A percentile compares a stretch with the other conserved stretches of the same genome.
Evolutionary conservation across 1,140 invertebrate species (phyloP).

Genomic region (Lepidurus apus): DNA sequence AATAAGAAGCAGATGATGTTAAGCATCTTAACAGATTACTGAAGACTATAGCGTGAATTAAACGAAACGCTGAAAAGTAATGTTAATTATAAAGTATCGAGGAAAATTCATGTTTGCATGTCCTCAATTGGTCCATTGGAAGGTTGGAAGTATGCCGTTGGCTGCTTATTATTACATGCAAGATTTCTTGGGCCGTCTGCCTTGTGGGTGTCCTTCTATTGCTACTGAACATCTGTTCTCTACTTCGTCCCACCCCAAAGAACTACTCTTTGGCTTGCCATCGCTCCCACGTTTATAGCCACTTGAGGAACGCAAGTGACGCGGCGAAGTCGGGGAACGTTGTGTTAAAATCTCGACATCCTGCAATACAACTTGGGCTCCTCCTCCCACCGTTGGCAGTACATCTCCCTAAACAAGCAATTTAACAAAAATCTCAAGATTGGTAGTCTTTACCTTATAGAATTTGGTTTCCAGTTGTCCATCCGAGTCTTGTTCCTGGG

Average conservation of each 20-base stretch:
- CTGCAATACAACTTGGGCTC: slow-evolving; percentile 86
- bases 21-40: no score
- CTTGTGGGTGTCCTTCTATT: slow-evolving; percentile 37
- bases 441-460: slow-evolving; percentile 62
- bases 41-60: no score
- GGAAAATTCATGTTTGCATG: neutral
- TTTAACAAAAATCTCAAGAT: neutral
- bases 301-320: neutral
- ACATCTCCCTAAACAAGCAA: slow-evolving; percentile 66
- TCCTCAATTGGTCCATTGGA: no score
- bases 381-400: slow-evolving; percentile 83
- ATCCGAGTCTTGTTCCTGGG: slow-evolving; percentile 79
- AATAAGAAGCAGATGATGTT: no score
- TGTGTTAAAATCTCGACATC: slow-evolving; percentile 90
- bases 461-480: slow-evolving; percentile 89
- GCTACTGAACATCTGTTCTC: slow-evolving; percentile 34
- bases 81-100: no score
- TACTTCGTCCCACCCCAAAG: slow-evolving; percentile 25
- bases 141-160: neutral
- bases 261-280: slow-evolving; percentile 11
- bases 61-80: no score
- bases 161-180: neutral
- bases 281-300: slow-evolving; percentile 29
- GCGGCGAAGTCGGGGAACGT: slow-evolving; percentile 58
- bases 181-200: slow-evolving; percentile 29